Base-by-base conservation (phyloP, 1,140 invertebrate genomes). In the Bicyclus anynana region DNA sequence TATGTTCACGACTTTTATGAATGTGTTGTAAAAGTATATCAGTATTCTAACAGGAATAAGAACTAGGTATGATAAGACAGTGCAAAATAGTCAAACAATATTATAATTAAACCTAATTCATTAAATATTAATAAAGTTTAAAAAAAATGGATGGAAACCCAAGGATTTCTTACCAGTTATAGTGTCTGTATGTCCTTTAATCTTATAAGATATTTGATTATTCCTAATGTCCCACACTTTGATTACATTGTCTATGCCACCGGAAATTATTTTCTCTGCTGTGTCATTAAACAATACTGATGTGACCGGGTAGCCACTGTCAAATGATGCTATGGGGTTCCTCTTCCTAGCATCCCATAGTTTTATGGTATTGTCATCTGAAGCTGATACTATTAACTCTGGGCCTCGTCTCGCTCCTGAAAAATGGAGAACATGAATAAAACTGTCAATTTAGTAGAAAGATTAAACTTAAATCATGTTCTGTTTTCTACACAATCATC, bases 141-240 rank as follows among this genome's bases (percentile, higher is more conserved):
- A n/a, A n/a, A n/a, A n/a, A n/a, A n/a, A n/a, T n/a, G n/a, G 23
- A 23, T 23, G 23, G 23, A 23, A 7, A 23, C n/a, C n/a, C n/a
- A n/a, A n/a, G n/a, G n/a, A n/a, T n/a, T 12, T 10, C 18, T 53
- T 71, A 61, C 97, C 97, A 4, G 98, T 99, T 4, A 99, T 92
- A 6, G 98, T 99, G 77, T 99, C 98, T 0, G 94, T 94, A 74
- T 99, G 95, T 1, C 95, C 94, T 69, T 94, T 92, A 74, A 99
- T 90, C 69, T 92, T 93, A 77, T 98, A 97, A 0, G 97, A 79
- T 26, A 98, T 87, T 52, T 94, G 93, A 81, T 97, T 96, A 80
- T 97, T 99, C 46, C 98, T 91, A 16, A 99, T 90, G 87, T 99
- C 99, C 98, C 98, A 99, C 1, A 99, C 95, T 92, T 99, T 99